phyloP scores from a whole-genome alignment of 2,888 invertebrate genomes.

The Atrina japonica region DNA sequence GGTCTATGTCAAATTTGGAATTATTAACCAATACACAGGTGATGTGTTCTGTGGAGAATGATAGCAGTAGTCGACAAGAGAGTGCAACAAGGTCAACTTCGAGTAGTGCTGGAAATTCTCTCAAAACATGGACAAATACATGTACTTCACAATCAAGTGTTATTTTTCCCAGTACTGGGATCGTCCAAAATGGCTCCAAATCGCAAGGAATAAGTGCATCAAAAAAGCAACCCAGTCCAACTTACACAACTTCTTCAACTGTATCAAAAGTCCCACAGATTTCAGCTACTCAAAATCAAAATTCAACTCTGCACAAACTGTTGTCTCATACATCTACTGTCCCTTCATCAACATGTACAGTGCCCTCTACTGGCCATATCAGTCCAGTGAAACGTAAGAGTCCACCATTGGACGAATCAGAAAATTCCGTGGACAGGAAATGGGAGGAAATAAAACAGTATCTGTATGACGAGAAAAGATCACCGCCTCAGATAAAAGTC shows the following conservation, averaged over 20 bases:
- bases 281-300: not conserved
- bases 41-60: no score
- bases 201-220: no score
- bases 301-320: slow-evolving; percentile 3
- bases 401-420: not conserved
- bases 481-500: slow-evolving; percentile 16
- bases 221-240: no score
- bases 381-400: slow-evolving; percentile 12
- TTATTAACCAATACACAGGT: no score
- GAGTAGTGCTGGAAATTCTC: not conserved
- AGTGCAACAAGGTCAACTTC: not conserved
- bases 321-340: slow-evolving; percentile 2
- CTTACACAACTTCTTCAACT: not conserved
- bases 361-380: not conserved
- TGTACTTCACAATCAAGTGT: not conserved
- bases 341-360: not conserved
- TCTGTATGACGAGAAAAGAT: slow-evolving; percentile 53
- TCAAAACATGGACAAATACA: slow-evolving; percentile 2
- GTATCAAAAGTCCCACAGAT: slow-evolving; percentile 3
- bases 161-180: no score
- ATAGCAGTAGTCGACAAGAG: no score
- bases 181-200: no score
- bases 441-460: slow-evolving; percentile 75
- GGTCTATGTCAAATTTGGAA: no score
- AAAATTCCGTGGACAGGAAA: slow-evolving; percentile 61